Evolutionary conservation across 2,113 vertebrate species (phyloP).

Genomic region (Heteronetta atricapilla): DNA sequence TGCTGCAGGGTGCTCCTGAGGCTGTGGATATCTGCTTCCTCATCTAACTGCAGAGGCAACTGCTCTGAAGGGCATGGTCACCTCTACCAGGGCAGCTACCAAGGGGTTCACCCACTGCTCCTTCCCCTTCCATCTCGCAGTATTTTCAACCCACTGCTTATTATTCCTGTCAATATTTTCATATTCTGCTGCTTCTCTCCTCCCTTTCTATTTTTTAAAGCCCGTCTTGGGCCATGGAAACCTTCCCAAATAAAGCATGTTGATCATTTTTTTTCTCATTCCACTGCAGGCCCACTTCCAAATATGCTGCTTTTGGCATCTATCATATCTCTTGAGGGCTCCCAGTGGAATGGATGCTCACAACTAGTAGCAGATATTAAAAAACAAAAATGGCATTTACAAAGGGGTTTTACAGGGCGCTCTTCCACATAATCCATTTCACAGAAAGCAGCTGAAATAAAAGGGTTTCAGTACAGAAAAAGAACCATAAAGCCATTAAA

Average conservation of each 20-base stretch:
- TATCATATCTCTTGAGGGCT: not conserved
- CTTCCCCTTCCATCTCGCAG: not conserved
- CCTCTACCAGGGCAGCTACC: not conserved
- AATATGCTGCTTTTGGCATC: not conserved
- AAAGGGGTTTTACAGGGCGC: not conserved
- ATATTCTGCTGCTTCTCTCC: not conserved
- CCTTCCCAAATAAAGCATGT: slow-evolving; percentile 5
- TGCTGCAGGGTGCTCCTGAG: not conserved
- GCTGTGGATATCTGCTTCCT: slow-evolving; percentile 20
- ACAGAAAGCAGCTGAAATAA: not conserved
- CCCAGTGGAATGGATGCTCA: not conserved
- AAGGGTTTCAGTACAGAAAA: not conserved
- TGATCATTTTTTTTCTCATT: not conserved
- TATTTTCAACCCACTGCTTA: not conserved
- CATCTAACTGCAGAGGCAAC: slow-evolving; percentile 7
- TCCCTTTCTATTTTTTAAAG: not conserved
- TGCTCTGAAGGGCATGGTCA: slow-evolving; percentile 12
- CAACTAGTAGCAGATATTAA: not conserved
- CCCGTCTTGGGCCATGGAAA: not conserved
- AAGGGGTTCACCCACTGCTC: not conserved
- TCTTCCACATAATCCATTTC: not conserved
- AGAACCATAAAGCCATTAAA: not conserved
- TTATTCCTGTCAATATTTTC: not conserved
- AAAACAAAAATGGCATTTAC: not conserved
- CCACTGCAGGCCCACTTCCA: not conserved